phyloP scores from a whole-genome alignment of 2,888 invertebrate genomes.

The Drosophila aldrichi region DNA sequence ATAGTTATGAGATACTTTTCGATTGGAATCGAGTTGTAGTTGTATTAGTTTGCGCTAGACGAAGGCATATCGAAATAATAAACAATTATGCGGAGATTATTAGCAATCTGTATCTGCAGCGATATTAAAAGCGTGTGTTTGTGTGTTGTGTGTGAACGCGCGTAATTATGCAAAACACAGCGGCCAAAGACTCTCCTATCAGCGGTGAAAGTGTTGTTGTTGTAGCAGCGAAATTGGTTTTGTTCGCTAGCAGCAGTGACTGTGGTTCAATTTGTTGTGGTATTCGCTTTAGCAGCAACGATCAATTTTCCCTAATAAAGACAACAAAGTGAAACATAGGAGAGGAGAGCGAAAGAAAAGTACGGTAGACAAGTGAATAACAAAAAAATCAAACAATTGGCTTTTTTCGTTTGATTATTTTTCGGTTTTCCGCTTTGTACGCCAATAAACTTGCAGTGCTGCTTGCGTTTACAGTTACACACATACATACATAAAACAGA shows the following conservation, averaged over 20 bases:
- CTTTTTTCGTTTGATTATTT: conserved; percentile 34
- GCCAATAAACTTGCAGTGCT: conserved; percentile 40
- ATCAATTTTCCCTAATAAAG: conserved; percentile 63
- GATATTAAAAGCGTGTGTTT: conserved; percentile 19
- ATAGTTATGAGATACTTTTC: conserved; percentile 16
- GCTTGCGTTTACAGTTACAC: conserved; percentile 37
- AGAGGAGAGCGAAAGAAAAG: conserved; percentile 30
- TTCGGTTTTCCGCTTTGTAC: conserved; percentile 31
- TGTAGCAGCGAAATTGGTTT: conserved; percentile 50
- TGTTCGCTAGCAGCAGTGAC: conserved; percentile 46
- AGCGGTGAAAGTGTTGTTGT: conserved; percentile 60
- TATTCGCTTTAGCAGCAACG: conserved; percentile 55
- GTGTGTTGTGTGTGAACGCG: conserved; percentile 19
- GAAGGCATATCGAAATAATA: conserved; percentile 54
- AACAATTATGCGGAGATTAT: conserved; percentile 57
- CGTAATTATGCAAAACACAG: conserved; percentile 64
- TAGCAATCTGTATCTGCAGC: conserved; percentile 40
- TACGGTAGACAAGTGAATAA: conserved; percentile 43
- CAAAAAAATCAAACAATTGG: conserved; percentile 37
- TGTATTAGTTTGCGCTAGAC: conserved; percentile 53
- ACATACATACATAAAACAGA: background rate
- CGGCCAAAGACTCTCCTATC: conserved; percentile 40
- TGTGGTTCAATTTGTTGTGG: conserved; percentile 61
- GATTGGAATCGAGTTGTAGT: conserved; percentile 31
- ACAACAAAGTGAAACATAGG: conserved; percentile 27